Percentiles rank a stretch among this genome's conserved stretches.
These are phyloP conservation scores for Diglossa cyanea DNA, from an alignment of 2,797 vertebrate species.

Conservation along the genomic window DNA sequence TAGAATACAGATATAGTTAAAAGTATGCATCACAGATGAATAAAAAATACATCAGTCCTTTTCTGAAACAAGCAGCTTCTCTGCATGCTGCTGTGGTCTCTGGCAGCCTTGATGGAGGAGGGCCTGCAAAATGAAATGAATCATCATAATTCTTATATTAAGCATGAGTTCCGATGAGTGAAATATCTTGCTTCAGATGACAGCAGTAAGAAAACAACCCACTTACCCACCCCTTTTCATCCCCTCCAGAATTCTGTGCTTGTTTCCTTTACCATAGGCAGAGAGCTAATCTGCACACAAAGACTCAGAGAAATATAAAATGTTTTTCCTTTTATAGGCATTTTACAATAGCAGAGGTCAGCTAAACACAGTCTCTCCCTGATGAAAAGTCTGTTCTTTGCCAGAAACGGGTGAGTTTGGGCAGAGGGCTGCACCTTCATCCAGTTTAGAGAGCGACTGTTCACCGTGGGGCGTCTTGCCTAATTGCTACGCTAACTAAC, in stretches of 20 bases:
- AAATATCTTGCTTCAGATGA: background rate
- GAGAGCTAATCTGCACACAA: background rate
- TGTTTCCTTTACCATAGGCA: background rate
- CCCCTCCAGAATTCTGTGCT: background rate
- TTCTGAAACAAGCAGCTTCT: background rate
- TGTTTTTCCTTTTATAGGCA: constrained; percentile 53
- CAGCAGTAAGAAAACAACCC: background rate
- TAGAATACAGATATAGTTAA: background rate
- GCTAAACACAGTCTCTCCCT: background rate
- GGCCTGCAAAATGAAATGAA: background rate
- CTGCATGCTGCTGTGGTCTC: background rate
- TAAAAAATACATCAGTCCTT: background rate
- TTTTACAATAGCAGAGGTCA: constrained; percentile 6
- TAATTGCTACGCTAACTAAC: background rate
- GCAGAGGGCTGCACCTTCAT: background rate
- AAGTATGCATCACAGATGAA: background rate
- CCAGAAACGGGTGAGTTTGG: background rate
- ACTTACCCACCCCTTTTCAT: background rate
- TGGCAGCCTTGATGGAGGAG: background rate
- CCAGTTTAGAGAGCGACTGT: background rate
- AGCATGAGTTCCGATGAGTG: background rate
- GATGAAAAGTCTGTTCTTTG: background rate
- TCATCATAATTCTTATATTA: background rate
- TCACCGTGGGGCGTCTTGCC: background rate
- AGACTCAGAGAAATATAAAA: background rate